phyloP scores from a whole-genome alignment of 2,888 invertebrate genomes.

The Tromatobia lineatoria region DNA sequence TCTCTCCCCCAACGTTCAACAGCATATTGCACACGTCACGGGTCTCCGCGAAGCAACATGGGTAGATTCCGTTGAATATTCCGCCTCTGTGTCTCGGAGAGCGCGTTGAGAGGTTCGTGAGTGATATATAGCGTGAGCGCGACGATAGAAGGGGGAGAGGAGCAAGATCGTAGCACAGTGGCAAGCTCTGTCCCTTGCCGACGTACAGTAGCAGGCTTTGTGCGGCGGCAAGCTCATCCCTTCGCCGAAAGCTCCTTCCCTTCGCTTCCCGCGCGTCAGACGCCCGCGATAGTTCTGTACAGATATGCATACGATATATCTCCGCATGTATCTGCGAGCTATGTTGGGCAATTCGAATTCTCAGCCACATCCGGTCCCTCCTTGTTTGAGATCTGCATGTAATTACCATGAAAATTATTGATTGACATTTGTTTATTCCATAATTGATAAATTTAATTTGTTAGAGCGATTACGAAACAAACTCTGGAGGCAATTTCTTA shows the following conservation, averaged over 20 bases:
- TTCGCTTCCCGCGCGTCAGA: slow-evolving; percentile 21
- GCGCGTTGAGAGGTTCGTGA: slow-evolving; percentile 45
- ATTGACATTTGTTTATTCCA: not conserved
- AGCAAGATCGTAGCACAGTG: slow-evolving; percentile 44
- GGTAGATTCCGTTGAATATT: slow-evolving; percentile 31
- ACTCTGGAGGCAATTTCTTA: too few relatives aligned
- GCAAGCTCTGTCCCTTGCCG: slow-evolving; percentile 37
- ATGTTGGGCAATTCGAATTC: slow-evolving; percentile 24
- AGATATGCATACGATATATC: slow-evolving; percentile 21
- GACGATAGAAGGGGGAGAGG: slow-evolving; percentile 34
- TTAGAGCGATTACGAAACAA: not conserved
- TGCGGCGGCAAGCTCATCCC: slow-evolving; percentile 42
- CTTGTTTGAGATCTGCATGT: not conserved
- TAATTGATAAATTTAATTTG: not conserved
- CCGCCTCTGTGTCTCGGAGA: slow-evolving; percentile 39
- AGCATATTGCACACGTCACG: slow-evolving; percentile 46
- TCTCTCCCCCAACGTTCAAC: slow-evolving; percentile 29
- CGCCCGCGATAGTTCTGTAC: slow-evolving; percentile 18
- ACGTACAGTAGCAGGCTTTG: slow-evolving; percentile 39
- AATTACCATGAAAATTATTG: slow-evolving; percentile 11
- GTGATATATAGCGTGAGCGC: slow-evolving; percentile 25
- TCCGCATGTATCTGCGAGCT: slow-evolving; percentile 15
- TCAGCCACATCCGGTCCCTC: slow-evolving; percentile 26
- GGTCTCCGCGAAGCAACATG: slow-evolving; percentile 25
- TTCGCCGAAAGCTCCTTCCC: slow-evolving; percentile 56